phyloP scores from a whole-genome alignment of 2,113 vertebrate genomes.

The Apodemus sylvaticus region DNA sequence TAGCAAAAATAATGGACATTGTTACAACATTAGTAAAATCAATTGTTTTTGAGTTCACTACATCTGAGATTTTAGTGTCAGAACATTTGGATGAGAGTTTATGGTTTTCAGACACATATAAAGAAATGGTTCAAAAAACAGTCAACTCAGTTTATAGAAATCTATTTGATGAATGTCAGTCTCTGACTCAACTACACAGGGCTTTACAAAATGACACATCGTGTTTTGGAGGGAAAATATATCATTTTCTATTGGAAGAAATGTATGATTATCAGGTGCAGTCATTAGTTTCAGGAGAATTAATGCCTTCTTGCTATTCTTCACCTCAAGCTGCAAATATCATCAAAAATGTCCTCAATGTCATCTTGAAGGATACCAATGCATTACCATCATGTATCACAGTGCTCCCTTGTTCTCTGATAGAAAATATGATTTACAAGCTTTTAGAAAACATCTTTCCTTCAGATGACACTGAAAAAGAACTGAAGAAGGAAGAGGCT shows the following conservation, averaged over 20 bases:
- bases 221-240: conserved; percentile 73
- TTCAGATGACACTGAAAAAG: background rate
- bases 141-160: conserved; percentile 70
- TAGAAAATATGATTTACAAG: conserved; percentile 72
- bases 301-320: conserved; percentile 58
- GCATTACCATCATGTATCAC: conserved; percentile 64
- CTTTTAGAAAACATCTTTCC: conserved; percentile 60
- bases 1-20: conserved; percentile 44
- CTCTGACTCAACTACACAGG: conserved; percentile 61
- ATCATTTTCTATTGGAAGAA: conserved; percentile 74
- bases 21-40: conserved; percentile 71
- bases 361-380: conserved; percentile 38
- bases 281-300: conserved; percentile 71
- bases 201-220: conserved; percentile 60
- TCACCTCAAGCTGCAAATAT: conserved; percentile 69
- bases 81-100: conserved; percentile 52
- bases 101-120: conserved; percentile 54
- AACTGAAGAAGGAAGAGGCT: background rate
- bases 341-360: conserved; percentile 66
- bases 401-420: conserved; percentile 62
- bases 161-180: conserved; percentile 66
- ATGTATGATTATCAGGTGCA: conserved; percentile 77
- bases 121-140: conserved; percentile 67
- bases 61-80: conserved; percentile 73
- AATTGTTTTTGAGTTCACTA: conserved; percentile 71